Conservation (phyloP, 2,888 invertebrate genomes). For the Choristoneura rosaceana region DNA sequence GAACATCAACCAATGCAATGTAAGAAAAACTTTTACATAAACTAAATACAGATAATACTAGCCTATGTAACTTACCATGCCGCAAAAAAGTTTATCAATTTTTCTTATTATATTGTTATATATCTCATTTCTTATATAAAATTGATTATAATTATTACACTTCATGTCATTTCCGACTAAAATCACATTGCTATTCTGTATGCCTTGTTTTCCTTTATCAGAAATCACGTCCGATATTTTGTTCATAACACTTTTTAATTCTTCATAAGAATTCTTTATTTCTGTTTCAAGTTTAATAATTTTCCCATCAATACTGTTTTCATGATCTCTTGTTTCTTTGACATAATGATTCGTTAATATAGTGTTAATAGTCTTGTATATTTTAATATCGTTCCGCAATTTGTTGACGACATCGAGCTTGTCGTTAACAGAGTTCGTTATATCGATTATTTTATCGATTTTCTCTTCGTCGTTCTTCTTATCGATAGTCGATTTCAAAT, state of each 20-base stretch:
- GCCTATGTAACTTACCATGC: constrained; percentile 69
- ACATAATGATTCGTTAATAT: constrained; percentile 79
- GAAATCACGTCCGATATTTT: constrained; percentile 57
- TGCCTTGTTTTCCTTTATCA: constrained; percentile 47
- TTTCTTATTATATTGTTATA: constrained; percentile 76
- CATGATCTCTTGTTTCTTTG: constrained; percentile 74
- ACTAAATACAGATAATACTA: too few relatives aligned
- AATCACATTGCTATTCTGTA: constrained; percentile 72
- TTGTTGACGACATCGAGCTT: constrained; percentile 77
- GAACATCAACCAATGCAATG: too few relatives aligned
- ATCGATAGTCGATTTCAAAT: constrained; percentile 68
- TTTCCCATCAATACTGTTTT: constrained; percentile 68
- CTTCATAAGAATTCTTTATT: constrained; percentile 70
- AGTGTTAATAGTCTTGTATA: constrained; percentile 78
- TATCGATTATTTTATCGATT: constrained; percentile 67
- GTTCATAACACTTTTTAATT: constrained; percentile 64
- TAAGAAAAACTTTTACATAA: too few relatives aligned
- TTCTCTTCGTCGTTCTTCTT: constrained; percentile 57
- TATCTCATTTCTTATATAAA: constrained; percentile 70
- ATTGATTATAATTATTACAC: constrained; percentile 65
- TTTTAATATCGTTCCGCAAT: constrained; percentile 78
- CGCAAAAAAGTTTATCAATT: constrained; percentile 76
- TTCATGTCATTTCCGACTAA: constrained; percentile 71
- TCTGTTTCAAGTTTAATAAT: constrained; percentile 70
- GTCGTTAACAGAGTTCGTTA: constrained; percentile 73